Percentiles rank a stretch among this genome's conserved stretches.
phyloP scores from a whole-genome alignment of 2,113 vertebrate genomes.

The Excalfactoria chinensis region DNA sequence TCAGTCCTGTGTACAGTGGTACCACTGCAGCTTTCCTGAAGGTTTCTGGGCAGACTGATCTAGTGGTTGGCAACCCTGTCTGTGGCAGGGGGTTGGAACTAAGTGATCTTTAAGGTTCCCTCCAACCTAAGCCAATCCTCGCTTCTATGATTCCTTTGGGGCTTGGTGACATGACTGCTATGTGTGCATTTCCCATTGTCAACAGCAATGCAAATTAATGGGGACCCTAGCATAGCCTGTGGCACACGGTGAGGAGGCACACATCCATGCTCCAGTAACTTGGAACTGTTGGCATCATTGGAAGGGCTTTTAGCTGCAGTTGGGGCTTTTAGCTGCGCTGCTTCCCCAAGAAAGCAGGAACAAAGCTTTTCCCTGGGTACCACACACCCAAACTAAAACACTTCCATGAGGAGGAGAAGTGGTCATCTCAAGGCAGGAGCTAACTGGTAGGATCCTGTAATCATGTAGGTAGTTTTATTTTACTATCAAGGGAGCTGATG shows the following conservation, averaged over 20 bases:
- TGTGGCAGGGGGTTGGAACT: too few relatives aligned
- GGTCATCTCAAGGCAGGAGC: background rate
- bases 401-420: background rate
- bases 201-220: fast-evolving
- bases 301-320: background rate
- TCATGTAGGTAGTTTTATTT: background rate
- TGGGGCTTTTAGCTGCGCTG: background rate
- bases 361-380: background rate
- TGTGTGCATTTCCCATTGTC: background rate
- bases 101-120: too few relatives aligned
- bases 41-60: background rate
- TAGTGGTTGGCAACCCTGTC: too few relatives aligned
- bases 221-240: background rate
- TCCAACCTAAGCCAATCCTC: too few relatives aligned
- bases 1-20: background rate
- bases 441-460: background rate
- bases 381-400: background rate
- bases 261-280: background rate
- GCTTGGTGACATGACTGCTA: fast-evolving
- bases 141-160: background rate
- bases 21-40: background rate
- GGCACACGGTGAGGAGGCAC: background rate
- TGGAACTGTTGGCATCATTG: background rate
- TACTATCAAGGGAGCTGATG: background rate
- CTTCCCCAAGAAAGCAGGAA: background rate